Evolutionary conservation across 2,888 invertebrate species (phyloP), one percentile per base, ranked within the genome.

Genomic region (Acanthacorydalis orientalis): DNA sequence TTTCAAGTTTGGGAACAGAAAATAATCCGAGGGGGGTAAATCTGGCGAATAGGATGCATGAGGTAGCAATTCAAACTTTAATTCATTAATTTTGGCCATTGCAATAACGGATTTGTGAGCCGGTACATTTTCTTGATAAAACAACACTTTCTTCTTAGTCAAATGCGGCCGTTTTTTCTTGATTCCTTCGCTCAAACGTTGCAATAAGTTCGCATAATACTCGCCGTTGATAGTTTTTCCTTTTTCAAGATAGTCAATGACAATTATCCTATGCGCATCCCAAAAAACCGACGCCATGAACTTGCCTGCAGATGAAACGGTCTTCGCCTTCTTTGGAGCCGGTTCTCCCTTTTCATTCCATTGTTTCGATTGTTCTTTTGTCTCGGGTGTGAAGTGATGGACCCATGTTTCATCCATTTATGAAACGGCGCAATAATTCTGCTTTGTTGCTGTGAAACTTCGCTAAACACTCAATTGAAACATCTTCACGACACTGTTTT

Each of bases 361-460:
- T 37, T 37, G 37, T 37, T 37, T 37, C 10, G 37, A 7, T 14
- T 37, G 37, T 37, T 37, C 37, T 14, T 37, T 37, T 7, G 10
- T 37, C 37, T 9, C 37, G 7, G 32, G 42, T 42, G 47, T 47
- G 50, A 53, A 56, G 51, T 54, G 53, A 49, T 59, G 56, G 46
- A 60, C 53, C 57, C 57, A 58, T 43, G 56, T 59, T 15, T 62
- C 55, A 56, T 60, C 56, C 14, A 55, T 53, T 58, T 41, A 59
- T 47, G 43, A 56, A 53, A 48, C 56, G 53, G 50, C 52, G 53
- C 51, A 54, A 51, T 55, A 57, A 56, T 47, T 60, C 53, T 16
- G 43, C 44, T 48, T 47, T 48, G 53, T 55, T 52, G 44, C 44
- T 38, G 38, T 41, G 15, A 51, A 51, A 51, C 47, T 32, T 48